Percentiles rank a stretch among this genome's conserved stretches.
Evolutionary conservation across 1,140 invertebrate species (phyloP).

Genomic region (Leptestheria dahalacensis): DNA sequence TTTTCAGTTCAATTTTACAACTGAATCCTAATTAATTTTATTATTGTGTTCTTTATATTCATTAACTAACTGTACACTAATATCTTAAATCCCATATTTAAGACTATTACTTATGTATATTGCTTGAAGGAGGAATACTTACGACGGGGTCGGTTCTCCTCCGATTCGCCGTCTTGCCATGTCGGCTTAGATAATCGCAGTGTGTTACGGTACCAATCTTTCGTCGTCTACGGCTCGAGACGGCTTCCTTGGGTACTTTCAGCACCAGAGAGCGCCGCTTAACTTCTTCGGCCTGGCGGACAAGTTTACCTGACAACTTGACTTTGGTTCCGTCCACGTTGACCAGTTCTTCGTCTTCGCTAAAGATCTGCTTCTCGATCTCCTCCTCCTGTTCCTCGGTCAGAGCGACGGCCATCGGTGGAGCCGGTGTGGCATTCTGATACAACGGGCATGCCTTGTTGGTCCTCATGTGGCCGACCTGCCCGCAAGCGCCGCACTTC

Average conservation of each 20-base stretch:
- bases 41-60: no score
- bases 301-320: slow-evolving; percentile 58
- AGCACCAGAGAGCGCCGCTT: slow-evolving; percentile 61
- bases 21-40: no score
- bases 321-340: slow-evolving; percentile 86
- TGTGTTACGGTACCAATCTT: slow-evolving; percentile 54
- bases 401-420: slow-evolving; percentile 56
- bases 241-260: slow-evolving; percentile 64
- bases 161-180: slow-evolving; percentile 73
- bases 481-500: slow-evolving; percentile 90
- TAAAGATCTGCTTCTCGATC: slow-evolving; percentile 55
- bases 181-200: slow-evolving; percentile 85
- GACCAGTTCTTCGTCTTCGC: slow-evolving; percentile 65
- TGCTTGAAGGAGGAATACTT: no score
- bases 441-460: slow-evolving; percentile 94
- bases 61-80: no score
- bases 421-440: slow-evolving; percentile 42
- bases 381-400: slow-evolving; percentile 69
- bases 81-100: no score
- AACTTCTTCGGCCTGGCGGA: slow-evolving; percentile 60
- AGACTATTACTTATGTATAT: no score
- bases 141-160: slow-evolving; percentile 82
- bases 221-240: slow-evolving; percentile 45
- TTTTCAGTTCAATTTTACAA: no score
- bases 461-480: slow-evolving; percentile 70